Conservation (phyloP, 1,140 invertebrate genomes). For the Drosophila bipectinata region DNA sequence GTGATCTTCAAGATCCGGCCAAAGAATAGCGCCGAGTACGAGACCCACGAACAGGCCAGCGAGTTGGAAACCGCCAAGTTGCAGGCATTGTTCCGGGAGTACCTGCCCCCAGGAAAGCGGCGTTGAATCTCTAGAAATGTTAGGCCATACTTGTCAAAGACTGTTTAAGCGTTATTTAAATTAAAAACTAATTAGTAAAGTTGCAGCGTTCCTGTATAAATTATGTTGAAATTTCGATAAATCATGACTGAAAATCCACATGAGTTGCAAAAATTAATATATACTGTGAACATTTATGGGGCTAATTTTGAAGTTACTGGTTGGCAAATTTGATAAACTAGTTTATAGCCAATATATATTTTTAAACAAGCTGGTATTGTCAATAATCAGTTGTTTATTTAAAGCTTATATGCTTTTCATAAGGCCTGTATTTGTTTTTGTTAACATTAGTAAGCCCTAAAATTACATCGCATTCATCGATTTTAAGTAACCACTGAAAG, state of each 20-base stretch:
- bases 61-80: conserved; percentile 63
- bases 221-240: conserved; percentile 1
- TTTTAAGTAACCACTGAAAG: neutral
- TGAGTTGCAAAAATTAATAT: neutral
- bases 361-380: neutral
- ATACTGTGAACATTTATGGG: neutral
- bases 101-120: conserved; percentile 49
- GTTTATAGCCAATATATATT: conserved; percentile 1
- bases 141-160: conserved; percentile 56
- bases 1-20: conserved; percentile 67
- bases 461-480: neutral
- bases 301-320: neutral
- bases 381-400: neutral
- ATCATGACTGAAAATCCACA: neutral
- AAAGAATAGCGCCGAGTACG: conserved; percentile 42
- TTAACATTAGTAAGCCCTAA: neutral
- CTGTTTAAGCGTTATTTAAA: conserved; percentile 58
- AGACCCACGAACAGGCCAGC: conserved; percentile 54
- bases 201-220: neutral
- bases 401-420: neutral
- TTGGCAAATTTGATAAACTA: conserved; percentile 1
- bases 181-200: conserved; percentile 38
- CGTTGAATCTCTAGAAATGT: conserved; percentile 24
- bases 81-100: conserved; percentile 61
- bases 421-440: neutral